Evolutionary conservation across 2,888 invertebrate genomes (phyloP).

Genomic region (Lasioglossum figueresi): DNA sequence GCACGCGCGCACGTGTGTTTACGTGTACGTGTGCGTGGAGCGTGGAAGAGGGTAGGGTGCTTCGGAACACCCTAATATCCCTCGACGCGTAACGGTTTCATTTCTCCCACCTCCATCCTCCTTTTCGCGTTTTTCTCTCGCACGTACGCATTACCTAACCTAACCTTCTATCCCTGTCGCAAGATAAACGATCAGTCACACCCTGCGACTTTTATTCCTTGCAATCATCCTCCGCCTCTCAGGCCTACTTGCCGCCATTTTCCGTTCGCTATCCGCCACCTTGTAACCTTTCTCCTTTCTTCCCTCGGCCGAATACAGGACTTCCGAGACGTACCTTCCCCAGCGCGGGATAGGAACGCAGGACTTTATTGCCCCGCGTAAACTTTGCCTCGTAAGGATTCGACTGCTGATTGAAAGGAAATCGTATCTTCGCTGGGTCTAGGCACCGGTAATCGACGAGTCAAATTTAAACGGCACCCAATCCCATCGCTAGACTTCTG

Average conservation of each 20-base stretch:
- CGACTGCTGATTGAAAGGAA: slow-evolving; percentile 75
- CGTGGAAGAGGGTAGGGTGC: slow-evolving; percentile 47
- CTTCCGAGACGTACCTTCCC: slow-evolving; percentile 31
- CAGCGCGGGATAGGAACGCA: slow-evolving; percentile 10
- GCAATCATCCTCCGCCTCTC: slow-evolving; percentile 77
- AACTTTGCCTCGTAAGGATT: slow-evolving; percentile 73
- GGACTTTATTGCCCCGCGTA: slow-evolving; percentile 74
- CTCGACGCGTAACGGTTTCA: slow-evolving; percentile 73
- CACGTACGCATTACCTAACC: slow-evolving; percentile 49
- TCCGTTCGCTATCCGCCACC: slow-evolving; percentile 43
- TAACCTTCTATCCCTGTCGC: slow-evolving; percentile 54
- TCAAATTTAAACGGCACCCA: slow-evolving; percentile 45
- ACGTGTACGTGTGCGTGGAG: slow-evolving; percentile 19
- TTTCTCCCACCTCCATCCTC: slow-evolving; percentile 61
- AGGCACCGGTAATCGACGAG: slow-evolving; percentile 47
- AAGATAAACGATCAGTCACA: slow-evolving; percentile 81
- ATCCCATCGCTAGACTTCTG: neutral
- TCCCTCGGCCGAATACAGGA: slow-evolving; percentile 37
- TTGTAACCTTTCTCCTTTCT: slow-evolving; percentile 37
- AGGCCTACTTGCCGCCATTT: slow-evolving; percentile 64
- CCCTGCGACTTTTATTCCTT: slow-evolving; percentile 81
- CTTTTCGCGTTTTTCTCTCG: slow-evolving; percentile 57
- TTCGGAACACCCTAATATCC: slow-evolving; percentile 72
- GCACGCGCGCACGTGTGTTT: neutral
- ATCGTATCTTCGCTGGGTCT: slow-evolving; percentile 63